Conservation (phyloP, 2,797 vertebrate genomes). For the Cheirogaleus major region DNA sequence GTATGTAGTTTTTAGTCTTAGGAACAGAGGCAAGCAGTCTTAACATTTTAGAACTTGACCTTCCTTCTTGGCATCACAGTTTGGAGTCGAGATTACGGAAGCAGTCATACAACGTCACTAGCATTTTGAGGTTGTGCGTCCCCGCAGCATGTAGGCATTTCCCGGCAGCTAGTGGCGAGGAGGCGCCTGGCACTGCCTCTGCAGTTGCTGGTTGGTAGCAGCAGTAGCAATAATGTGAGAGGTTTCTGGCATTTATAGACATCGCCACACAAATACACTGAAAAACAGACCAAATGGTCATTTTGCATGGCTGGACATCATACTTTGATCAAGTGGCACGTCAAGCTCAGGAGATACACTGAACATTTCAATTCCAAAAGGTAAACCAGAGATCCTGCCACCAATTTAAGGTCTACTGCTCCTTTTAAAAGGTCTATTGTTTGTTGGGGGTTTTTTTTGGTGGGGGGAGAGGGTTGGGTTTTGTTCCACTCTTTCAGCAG, state of each 20-base stretch:
- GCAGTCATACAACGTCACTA: not conserved
- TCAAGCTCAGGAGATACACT: not conserved
- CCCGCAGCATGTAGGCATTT: constrained; percentile 61
- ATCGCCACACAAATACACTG: constrained; percentile 95
- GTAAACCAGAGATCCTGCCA: not conserved
- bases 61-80: constrained; percentile 42
- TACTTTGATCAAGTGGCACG: not conserved
- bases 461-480: not conserved
- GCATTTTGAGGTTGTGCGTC: constrained; percentile 30
- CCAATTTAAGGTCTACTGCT: not conserved
- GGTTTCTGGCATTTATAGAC: constrained; percentile 86
- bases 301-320: not conserved
- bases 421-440: not conserved
- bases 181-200: constrained; percentile 17
- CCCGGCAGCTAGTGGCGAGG: constrained; percentile 60
- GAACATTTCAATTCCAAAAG: not conserved
- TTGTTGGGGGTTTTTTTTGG: not conserved
- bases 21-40: constrained; percentile 49
- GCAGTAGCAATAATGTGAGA: constrained; percentile 25
- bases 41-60: constrained; percentile 50
- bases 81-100: not conserved
- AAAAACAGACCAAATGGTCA: not conserved
- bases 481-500: not conserved
- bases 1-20: constrained; percentile 71
- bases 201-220: constrained; percentile 63